Evolutionary conservation across 2,113 vertebrate species (phyloP).

Genomic region (Leptocoma aspasia): DNA sequence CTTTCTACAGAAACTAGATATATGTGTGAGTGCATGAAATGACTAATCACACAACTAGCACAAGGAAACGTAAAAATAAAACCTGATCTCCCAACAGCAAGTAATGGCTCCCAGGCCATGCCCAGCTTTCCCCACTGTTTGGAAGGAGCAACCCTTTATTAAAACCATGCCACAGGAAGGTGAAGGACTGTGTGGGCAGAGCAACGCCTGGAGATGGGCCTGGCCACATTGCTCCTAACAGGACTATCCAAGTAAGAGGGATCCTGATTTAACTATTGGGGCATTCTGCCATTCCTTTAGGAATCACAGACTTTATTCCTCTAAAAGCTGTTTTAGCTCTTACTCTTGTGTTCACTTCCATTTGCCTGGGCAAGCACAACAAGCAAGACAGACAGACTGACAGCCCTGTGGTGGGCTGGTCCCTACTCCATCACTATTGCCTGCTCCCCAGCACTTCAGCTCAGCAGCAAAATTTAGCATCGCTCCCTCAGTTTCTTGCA

Average conservation of each 20-base stretch:
- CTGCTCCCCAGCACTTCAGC: not conserved
- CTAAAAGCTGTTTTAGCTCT: not conserved
- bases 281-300: not conserved
- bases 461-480: not conserved
- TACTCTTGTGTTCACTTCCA: not conserved
- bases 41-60: not conserved
- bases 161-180: not conserved
- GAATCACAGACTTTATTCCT: not conserved
- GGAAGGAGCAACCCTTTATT: not conserved
- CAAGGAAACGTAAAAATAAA: not conserved
- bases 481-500: not conserved
- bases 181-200: not conserved
- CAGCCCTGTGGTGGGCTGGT: not conserved
- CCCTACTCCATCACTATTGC: not conserved
- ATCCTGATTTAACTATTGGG: not conserved
- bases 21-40: not conserved
- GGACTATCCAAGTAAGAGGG: not conserved
- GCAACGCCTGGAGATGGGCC: not conserved
- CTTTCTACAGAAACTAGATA: not conserved
- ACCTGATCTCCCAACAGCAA: not conserved
- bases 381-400: not conserved
- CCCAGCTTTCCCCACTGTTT: not conserved
- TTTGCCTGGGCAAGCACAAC: not conserved
- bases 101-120: not conserved
- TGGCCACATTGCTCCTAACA: not conserved